Evolutionary conservation across 2,888 invertebrate species (phyloP).

Genomic region (Philereme transversata): DNA sequence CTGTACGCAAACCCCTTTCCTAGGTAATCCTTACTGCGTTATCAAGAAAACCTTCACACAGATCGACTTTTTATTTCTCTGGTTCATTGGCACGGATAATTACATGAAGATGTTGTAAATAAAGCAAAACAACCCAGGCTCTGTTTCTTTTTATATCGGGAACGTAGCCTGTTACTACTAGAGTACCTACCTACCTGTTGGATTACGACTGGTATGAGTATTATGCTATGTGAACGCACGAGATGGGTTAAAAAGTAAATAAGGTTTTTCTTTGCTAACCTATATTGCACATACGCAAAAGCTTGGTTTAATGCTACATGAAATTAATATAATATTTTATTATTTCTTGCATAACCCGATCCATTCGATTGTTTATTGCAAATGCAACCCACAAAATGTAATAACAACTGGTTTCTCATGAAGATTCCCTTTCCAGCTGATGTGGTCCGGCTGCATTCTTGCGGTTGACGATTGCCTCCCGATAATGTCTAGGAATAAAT

Average conservation of each 20-base stretch:
- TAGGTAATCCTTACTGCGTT: slow-evolving; percentile 15
- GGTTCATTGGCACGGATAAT: slow-evolving; percentile 72
- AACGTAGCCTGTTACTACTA: slow-evolving; percentile 52
- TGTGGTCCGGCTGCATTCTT: slow-evolving; percentile 64
- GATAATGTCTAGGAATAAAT: slow-evolving; percentile 66
- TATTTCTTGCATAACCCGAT: slow-evolving; percentile 14
- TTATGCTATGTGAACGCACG: slow-evolving; percentile 40
- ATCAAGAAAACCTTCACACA: slow-evolving; percentile 28
- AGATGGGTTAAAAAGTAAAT: slow-evolving; percentile 6
- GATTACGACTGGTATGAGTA: slow-evolving; percentile 40
- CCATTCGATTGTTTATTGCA: slow-evolving; percentile 22
- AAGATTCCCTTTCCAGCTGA: slow-evolving; percentile 71
- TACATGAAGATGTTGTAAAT: slow-evolving; percentile 61
- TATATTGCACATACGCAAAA: no score
- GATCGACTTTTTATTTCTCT: slow-evolving; percentile 39
- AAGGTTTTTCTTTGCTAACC: not conserved
- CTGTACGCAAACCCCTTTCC: not conserved
- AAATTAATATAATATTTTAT: not conserved
- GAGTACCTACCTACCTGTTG: slow-evolving; percentile 27
- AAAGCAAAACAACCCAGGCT: slow-evolving; percentile 47
- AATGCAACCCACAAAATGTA: slow-evolving; percentile 28
- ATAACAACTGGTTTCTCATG: slow-evolving; percentile 60
- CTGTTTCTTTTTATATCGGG: slow-evolving; percentile 57
- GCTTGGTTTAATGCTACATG: no score
- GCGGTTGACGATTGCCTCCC: slow-evolving; percentile 60